Evolutionary conservation across 2,888 invertebrate species (phyloP), one percentile per base, ranked within the genome.

Genomic region (Hydroisotoma schaefferi): DNA sequence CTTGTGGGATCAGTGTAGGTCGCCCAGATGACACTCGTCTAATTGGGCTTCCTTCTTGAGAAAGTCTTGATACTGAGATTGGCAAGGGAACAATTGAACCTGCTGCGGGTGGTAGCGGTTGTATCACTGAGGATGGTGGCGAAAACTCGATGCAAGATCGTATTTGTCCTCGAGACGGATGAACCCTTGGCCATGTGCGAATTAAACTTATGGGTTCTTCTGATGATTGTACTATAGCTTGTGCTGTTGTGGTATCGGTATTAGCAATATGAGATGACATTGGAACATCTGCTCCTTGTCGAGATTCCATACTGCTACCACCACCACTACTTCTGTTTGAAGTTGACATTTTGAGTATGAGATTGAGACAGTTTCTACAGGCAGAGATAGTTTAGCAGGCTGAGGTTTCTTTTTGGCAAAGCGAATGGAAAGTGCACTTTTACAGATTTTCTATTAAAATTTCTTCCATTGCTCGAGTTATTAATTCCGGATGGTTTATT

Each of bases 131-230:
- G 12, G 51, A 10, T 26, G 56, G 22, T 40, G 63, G 61, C 22
- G 70, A 68, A 46, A 70, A 64, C 51, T 70, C 70, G 44, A 70
- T 68, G 53, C 70, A 70, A 22, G 70, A 70, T 43, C 66, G 61
- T 4, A 70, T 64, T 52, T 65, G 63, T 29, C 60, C 57, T 46
- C 70, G 62, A 57, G 58, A 56, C 43, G 59, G 52, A 59, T 64
- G 62, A 55, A 61, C 55, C 57, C 58, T 48, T 52, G 70, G 70
- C 70, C 70, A 70, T 46, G 67, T 70, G 59, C 63, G 65, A 44
- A 57, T 64, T 47, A 64, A 56, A 59, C 53, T 61, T 26, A 37
- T 55, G 46, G 55, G 57, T 51, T 12, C 15, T 48, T 25, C 27
- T 12, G 28, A 28, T 40, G 8, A 15, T 40, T 40, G 40, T 8